Conservation (phyloP, 1,140 invertebrate species). For the Drosophila ananassae region DNA sequence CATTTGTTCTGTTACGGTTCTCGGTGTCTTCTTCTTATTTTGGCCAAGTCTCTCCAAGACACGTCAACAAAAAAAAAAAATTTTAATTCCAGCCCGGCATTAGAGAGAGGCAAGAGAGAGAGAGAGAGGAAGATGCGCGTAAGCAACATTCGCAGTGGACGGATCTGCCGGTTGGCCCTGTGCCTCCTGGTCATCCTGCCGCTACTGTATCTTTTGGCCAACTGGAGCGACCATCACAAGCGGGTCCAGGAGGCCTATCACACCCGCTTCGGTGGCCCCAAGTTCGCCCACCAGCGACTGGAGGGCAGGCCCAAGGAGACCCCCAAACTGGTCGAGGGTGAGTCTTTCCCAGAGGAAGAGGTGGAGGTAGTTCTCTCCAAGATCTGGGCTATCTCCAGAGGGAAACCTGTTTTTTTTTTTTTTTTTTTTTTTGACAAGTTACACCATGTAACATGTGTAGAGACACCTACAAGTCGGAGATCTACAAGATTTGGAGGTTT, state of each 20-base stretch:
- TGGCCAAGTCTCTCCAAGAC: slow-evolving; percentile 34
- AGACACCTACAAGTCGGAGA: neutral
- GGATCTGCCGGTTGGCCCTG: slow-evolving; percentile 79
- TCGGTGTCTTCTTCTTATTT: slow-evolving; percentile 16
- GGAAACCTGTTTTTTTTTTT: neutral
- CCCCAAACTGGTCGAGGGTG: slow-evolving; percentile 79
- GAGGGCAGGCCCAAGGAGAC: slow-evolving; percentile 71
- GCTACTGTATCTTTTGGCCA: slow-evolving; percentile 83
- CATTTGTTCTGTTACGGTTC: slow-evolving; percentile 17
- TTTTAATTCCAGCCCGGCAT: neutral
- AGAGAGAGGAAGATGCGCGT: slow-evolving; percentile 68
- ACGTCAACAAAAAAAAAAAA: slow-evolving; percentile 56
- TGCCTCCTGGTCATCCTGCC: slow-evolving; percentile 76
- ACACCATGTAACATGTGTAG: slow-evolving; percentile 1
- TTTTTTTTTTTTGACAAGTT: slow-evolving; percentile 1
- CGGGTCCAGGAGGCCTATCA: slow-evolving; percentile 75
- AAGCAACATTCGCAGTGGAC: slow-evolving; percentile 82
- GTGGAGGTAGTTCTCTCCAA: neutral
- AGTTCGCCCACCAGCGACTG: slow-evolving; percentile 66
- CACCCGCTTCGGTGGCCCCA: slow-evolving; percentile 62
- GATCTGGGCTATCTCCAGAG: neutral
- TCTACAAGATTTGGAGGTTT: neutral
- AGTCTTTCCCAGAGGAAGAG: slow-evolving; percentile 8
- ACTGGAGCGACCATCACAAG: slow-evolving; percentile 82
- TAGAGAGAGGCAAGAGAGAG: neutral